phyloP scores from a whole-genome alignment of 1,140 invertebrate species.

The Paramacrobiotus metropolitanus region DNA sequence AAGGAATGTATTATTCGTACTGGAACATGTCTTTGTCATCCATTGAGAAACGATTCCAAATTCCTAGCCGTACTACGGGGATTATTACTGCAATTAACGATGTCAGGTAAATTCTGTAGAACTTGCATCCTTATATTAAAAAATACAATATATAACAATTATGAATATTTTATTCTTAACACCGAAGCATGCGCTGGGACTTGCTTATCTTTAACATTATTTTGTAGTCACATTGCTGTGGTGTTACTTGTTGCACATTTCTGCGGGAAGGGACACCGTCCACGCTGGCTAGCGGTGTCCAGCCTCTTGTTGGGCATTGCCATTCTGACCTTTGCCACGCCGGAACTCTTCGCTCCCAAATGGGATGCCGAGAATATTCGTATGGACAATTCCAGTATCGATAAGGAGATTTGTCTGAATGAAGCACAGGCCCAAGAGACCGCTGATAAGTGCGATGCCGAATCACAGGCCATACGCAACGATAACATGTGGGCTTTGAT shows the following conservation, averaged over 20 bases:
- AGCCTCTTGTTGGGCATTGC: neutral
- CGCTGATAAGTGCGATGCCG: neutral
- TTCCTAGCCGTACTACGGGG: slow-evolving; percentile 78
- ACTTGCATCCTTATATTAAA: too few species aligned
- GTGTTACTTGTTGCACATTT: neutral
- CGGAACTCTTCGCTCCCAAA: neutral
- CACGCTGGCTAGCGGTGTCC: neutral
- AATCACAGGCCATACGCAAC: neutral
- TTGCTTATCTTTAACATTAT: too few species aligned
- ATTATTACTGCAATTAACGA: slow-evolving; percentile 21
- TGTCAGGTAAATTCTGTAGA: too few species aligned
- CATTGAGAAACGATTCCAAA: slow-evolving; percentile 82
- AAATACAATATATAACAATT: too few species aligned
- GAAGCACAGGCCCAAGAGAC: neutral
- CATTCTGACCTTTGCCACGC: neutral
- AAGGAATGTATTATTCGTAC: slow-evolving; percentile 76
- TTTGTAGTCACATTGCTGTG: neutral
- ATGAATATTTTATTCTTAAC: too few species aligned
- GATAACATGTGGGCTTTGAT: neutral
- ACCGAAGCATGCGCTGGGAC: too few species aligned
- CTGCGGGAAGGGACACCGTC: slow-evolving; percentile 1
- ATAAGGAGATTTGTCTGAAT: neutral
- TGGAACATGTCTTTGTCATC: slow-evolving; percentile 89
- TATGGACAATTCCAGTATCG: neutral
- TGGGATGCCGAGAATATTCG: neutral